These are phyloP conservation scores for Leistus spinibarbis DNA, from an alignment of 2,888 invertebrate genomes.

Conservation along the genomic window DNA sequence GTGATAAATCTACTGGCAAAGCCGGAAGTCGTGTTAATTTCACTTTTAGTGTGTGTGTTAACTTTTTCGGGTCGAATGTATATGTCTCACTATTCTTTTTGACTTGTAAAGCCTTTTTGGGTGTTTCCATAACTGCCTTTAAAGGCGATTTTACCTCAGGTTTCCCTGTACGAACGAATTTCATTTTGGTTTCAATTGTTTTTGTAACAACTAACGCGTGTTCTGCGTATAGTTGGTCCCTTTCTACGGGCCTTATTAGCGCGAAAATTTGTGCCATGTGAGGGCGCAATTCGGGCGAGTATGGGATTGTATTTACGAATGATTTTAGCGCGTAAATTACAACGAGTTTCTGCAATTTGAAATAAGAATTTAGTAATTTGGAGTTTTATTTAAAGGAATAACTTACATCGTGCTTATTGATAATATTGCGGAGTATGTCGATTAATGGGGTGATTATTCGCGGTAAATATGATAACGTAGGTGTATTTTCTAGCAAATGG, in stretches of 20 bases:
- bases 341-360: background rate
- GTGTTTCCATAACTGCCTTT: too few species aligned
- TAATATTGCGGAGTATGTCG: background rate
- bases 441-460: background rate
- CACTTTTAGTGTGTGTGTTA: constrained; percentile 81
- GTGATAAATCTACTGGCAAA: constrained; percentile 79
- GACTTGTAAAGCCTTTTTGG: too few species aligned
- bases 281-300: background rate
- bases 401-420: background rate
- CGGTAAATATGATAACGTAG: background rate
- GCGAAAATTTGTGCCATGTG: background rate
- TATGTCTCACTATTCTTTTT: constrained; percentile 61
- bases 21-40: constrained; percentile 75
- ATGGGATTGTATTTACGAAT: background rate
- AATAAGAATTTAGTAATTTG: too few species aligned
- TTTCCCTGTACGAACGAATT: background rate
- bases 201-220: background rate
- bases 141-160: background rate
- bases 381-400: too few species aligned
- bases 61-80: constrained; percentile 70
- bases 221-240: too few species aligned
- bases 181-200: background rate
- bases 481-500: background rate
- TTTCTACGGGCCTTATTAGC: background rate
- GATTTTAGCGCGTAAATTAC: background rate